Evolutionary conservation across 2,797 vertebrate species (phyloP), one percentile per base, ranked within the genome.

Genomic region (Parambassis ranga): DNA sequence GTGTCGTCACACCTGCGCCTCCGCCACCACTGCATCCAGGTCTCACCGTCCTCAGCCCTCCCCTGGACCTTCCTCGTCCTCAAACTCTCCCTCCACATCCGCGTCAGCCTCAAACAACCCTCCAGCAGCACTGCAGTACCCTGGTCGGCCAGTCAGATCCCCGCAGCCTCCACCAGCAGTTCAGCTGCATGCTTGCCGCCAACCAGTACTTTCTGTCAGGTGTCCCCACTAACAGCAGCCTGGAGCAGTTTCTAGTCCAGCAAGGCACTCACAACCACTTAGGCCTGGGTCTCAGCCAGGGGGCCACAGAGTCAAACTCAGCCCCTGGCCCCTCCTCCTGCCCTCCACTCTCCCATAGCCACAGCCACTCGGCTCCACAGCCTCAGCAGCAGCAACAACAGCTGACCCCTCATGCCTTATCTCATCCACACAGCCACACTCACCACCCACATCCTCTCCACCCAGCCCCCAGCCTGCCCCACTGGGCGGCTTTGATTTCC

Each of bases 161-260:
- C 22, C 91, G 92, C 68, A 94, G 91, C 87, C 91, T 94, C 55
- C 93, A 94, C 81, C 93, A 94, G 87, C 93, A 94, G 79, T 94
- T 94, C 83, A 94, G 93, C 82, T 94, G 93, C 81, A 94, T 94
- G 93, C 92, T 94, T 1, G 93, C 93, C 1, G 93, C 93, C 52
- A 94, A 94, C 79, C 93, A 94, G 77, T 94, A 94, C 81, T 93
- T 93, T 78, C 86, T 94, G 33, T 94, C 93, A 2, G 92, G 93
- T 3, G 92, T 94, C 26, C 92, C 92, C 48, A 74, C 92, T 57
- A 94, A 93, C 84, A 92, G 92, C 78, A 92, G 92, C 75, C 87
- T 94, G 56, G 93, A 94, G 72, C 93, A 94, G 87, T 94, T 94
- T 81, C 82, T 94, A 8, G 92, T 94, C 49, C 92, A 93, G 75